Base-by-base conservation (phyloP, 2,888 invertebrate species). In the Sarcophaga rosellei region DNA sequence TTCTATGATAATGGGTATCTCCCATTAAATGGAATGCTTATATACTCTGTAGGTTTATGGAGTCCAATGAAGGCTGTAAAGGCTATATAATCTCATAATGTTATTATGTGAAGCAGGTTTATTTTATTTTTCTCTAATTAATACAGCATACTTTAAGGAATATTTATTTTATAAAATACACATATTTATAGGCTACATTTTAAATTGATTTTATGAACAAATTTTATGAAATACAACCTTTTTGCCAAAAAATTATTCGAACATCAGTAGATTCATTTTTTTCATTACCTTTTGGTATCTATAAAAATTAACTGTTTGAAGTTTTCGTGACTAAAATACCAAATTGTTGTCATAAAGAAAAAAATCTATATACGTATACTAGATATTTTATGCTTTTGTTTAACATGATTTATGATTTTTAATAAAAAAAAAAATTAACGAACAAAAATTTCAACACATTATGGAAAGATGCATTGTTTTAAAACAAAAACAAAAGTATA, bases 281-380 rank as follows among this genome's bases (percentile, higher is more conserved):
- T 62, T 63, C 11, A 23, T n/a, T 62, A 62, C 45, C 21, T 74
- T 17, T 74, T 63, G 25, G 25, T 25, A 15, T 2, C 12, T 21
- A 15, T 66, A 74, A 62, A 35, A 20, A 53, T 73, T 80, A 73
- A 63, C 68, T 81, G 73, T 65, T 84, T 84, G 80, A 84, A 76
- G 61, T 75, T 80, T 84, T 53, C 84, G 76, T 80, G 84, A 80
- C 80, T 72, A 63, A 72, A 84, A 80, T 76, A 10, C 10, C 35
- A 76, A 80, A 72, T 76, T 84, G 53, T 80, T 76, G 80, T 80
- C 65, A 84, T 75, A 80, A 76, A 61, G 80, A 80, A 82, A 35
- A 25, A 35, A 35, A 35, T 10, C 35, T 35, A n/a, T n/a, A n/a
- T n/a, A 35, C 59, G 45, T 65, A 76, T 65, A 35, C 63, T 68